A percentile compares a stretch with the other conserved stretches of the same genome.
These are phyloP conservation scores for Craniophora ligustri DNA, from an alignment of 2,888 invertebrate genomes.

Conservation along the genomic window DNA sequence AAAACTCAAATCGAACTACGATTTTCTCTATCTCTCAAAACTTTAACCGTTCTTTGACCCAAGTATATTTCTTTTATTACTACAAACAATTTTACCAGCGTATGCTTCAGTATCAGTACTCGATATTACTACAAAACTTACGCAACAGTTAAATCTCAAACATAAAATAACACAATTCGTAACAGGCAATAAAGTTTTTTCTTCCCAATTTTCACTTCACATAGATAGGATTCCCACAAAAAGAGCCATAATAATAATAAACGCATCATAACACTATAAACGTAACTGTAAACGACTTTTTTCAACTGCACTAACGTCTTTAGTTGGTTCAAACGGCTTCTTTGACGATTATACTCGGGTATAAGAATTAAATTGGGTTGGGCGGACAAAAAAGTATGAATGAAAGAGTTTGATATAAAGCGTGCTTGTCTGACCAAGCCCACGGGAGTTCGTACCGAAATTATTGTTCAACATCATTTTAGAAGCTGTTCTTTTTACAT, in stretches of 20 bases:
- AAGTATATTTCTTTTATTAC: too few species aligned
- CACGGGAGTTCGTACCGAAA: conserved; percentile 9
- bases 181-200: conserved; percentile 41
- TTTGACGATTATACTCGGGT: conserved; percentile 81
- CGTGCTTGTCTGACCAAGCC: conserved; percentile 27
- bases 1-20: too few species aligned
- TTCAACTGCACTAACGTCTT: conserved; percentile 58
- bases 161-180: conserved; percentile 44
- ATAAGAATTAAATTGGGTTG: conserved; percentile 80
- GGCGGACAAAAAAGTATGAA: conserved; percentile 74
- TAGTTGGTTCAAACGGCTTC: conserved; percentile 68
- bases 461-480: not conserved
- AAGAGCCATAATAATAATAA: conserved; percentile 60
- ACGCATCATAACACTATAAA: conserved; percentile 72
- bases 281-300: conserved; percentile 69
- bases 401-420: conserved; percentile 44
- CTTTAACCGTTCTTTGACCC: not conserved
- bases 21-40: too few species aligned
- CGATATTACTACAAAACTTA: conserved; percentile 33
- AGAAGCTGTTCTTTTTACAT: not conserved
- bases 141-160: conserved; percentile 38
- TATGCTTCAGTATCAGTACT: conserved; percentile 4
- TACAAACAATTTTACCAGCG: not conserved
- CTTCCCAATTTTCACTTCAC: conserved; percentile 49
- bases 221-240: conserved; percentile 54